A percentile compares a stretch with the other conserved stretches of the same genome.
Evolutionary conservation across 2,113 vertebrate genomes (phyloP).

Genomic region (Himantopus leucocephalus): DNA sequence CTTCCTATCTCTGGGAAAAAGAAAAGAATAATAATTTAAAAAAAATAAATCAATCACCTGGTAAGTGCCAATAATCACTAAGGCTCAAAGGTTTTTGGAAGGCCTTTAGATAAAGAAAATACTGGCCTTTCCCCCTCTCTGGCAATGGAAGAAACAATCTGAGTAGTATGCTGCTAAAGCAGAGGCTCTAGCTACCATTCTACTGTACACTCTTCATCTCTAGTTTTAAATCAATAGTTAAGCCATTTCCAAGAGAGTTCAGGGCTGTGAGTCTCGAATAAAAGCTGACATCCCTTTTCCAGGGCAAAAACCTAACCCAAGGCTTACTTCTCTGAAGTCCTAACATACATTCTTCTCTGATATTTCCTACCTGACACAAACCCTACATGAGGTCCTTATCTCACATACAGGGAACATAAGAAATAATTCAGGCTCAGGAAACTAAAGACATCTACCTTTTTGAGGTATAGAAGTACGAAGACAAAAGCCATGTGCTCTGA

Average conservation of each 20-base stretch:
- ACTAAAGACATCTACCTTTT: background rate
- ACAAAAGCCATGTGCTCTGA: background rate
- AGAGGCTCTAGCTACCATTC: background rate
- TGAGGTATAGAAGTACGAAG: background rate
- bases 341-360: background rate
- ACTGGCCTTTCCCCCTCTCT: background rate
- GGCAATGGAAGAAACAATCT: background rate
- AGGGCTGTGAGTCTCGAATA: background rate
- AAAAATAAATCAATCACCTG: background rate
- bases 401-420: background rate
- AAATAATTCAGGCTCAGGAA: background rate
- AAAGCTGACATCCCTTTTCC: background rate
- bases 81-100: background rate
- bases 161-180: background rate
- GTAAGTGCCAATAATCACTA: background rate
- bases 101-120: background rate
- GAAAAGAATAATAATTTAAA: background rate
- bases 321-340: background rate
- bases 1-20: background rate
- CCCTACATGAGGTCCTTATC: background rate
- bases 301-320: background rate
- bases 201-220: background rate
- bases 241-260: background rate
- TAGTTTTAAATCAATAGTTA: background rate
- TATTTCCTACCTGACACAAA: background rate